Base-by-base conservation (phyloP, 2,113 vertebrate species). In the Callocephalon fimbriatum region DNA sequence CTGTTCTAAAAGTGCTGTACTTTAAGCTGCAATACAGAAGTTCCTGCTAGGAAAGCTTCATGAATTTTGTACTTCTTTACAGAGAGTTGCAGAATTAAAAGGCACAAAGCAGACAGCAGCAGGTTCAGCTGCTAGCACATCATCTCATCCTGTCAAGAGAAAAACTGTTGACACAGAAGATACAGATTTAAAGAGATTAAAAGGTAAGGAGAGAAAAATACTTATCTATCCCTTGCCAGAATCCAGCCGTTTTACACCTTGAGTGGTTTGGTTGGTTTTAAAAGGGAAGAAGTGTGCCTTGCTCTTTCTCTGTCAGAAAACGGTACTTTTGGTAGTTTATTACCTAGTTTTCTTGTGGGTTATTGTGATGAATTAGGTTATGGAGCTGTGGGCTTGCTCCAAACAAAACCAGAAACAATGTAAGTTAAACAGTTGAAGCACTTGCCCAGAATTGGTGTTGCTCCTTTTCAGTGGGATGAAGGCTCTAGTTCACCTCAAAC, bases 31-130 rank as follows among this genome's bases (percentile, higher is more conserved):
- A 25, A 3, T 68, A 42, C 23, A 54, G 47, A 78, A 86, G 42
- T 63, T 84, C 10, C n/a, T 86, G 63, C 42, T 73, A 22, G 29
- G 51, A 80, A 67, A 1, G 2, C 26, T 8, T 83, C 9, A 38
- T 40, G 38, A 80, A 32, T 54, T 74, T 82, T 76, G 32, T 92
- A 35, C 27, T 90, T 68, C 27, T 81, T 91, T 83, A 38, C 90
- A 98, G 91, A 99, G 98, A 85, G 98, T 99, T 58, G 96, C 96
- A 17, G 98, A 99, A 74, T 97, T 99, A 38, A 99, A 99, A 95
- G 98, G 84, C 25, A 88, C 68, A 25, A 98, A 98, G 72, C 97
- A 97, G 70, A 72, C 94, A 4, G 25, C 42, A 10, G 61, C 88
- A 32, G 93, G 61, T 15, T 59, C 96, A 23, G 74, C 96, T 51